Evolutionary conservation across 2,113 vertebrate genomes (phyloP).

Genomic region (Dicerorhinus sumatrensis): DNA sequence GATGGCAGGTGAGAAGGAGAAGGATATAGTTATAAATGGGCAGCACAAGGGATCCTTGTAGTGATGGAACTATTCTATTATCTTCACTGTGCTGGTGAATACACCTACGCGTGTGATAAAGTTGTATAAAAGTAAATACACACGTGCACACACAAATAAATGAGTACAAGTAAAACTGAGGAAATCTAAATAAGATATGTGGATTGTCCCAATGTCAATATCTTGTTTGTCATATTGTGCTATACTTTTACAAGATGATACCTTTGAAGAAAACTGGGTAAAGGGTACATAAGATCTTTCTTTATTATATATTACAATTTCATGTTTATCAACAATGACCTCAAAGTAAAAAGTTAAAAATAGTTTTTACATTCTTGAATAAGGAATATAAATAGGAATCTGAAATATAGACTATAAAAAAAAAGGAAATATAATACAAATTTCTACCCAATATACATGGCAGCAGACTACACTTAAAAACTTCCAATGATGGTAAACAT

Average conservation of each 20-base stretch:
- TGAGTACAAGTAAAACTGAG: background rate
- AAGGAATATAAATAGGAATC: background rate
- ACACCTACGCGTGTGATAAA: background rate
- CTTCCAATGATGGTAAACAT: background rate
- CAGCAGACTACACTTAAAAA: background rate
- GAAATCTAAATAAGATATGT: background rate
- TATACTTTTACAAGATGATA: background rate
- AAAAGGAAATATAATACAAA: background rate
- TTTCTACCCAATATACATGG: background rate
- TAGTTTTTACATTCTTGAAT: background rate
- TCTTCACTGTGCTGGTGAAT: background rate
- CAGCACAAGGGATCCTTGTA: background rate
- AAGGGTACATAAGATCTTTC: background rate
- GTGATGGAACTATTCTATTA: background rate
- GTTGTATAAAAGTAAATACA: background rate
- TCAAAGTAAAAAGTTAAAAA: background rate
- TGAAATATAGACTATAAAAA: background rate
- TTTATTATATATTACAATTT: background rate
- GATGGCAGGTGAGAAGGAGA: background rate
- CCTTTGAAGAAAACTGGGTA: background rate
- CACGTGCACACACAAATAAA: background rate
- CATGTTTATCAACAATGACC: background rate
- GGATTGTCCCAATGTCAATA: background rate
- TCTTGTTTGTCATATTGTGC: background rate
- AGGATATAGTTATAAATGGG: background rate